Percentiles rank a stretch among this genome's conserved stretches.
Evolutionary conservation across 2,113 vertebrate species (phyloP).

Genomic region (Tragelaphus imberbis): DNA sequence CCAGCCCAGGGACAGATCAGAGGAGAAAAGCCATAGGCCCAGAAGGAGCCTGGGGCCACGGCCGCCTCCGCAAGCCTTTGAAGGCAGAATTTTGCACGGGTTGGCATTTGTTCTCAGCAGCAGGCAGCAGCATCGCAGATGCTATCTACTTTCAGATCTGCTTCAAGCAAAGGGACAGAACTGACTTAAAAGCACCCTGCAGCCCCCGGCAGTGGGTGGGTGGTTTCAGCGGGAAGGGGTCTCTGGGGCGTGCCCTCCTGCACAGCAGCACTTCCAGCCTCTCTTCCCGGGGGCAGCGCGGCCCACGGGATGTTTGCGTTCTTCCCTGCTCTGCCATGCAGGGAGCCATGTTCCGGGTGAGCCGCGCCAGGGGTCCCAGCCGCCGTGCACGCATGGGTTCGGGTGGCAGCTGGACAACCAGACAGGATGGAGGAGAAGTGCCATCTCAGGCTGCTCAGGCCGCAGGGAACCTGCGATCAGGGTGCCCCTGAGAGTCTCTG

Average conservation of each 20-base stretch:
- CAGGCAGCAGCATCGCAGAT: background rate
- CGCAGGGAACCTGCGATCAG: background rate
- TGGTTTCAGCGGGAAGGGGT: background rate
- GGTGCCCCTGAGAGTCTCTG: background rate
- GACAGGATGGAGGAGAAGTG: background rate
- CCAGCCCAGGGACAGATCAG: background rate
- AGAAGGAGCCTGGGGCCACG: background rate
- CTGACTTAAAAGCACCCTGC: too few species aligned
- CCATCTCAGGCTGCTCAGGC: background rate
- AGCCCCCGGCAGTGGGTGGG: background rate
- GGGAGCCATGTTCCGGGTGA: background rate
- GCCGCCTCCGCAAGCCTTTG: background rate
- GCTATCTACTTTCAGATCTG: background rate
- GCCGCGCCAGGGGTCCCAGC: background rate
- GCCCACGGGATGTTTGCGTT: fast-evolving
- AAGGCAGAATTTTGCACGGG: background rate
- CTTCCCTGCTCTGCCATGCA: background rate
- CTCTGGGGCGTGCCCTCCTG: fast-evolving
- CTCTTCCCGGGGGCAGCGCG: fast-evolving
- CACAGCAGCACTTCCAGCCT: too few species aligned
- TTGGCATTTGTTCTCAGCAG: background rate
- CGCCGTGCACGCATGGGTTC: fast-evolving
- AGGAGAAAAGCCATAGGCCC: background rate
- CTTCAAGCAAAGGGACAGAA: background rate
- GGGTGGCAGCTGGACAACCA: background rate